Base-by-base conservation (phyloP, 2,113 vertebrate genomes). In the Onychostruthus taczanowskii region DNA sequence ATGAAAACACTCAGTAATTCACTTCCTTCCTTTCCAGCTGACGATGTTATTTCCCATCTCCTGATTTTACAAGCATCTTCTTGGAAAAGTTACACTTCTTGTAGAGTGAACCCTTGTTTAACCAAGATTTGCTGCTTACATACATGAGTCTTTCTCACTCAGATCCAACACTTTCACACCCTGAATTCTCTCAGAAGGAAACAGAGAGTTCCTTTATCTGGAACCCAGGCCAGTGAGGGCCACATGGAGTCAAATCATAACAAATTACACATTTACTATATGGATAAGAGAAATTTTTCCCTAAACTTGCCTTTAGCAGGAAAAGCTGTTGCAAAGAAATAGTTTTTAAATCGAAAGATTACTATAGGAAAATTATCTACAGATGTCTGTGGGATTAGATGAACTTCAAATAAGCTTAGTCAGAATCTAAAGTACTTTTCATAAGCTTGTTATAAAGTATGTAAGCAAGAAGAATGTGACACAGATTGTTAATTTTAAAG, bases 1-100 rank as follows among this genome's bases (percentile, higher is more conserved):
- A 43, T 44, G 62, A 70, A 56, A 84, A 30, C 24, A 55, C 35
- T 50, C 43, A 43, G 75, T 70, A 66, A 85, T n/a, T 76, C 11
- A 41, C 33, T 79, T 95, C 47, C 81, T 93, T 84, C 4, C 2
- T 58, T 59, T 84, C n/a, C 59, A 80, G 50, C 63, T 59, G 77
- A 76, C 0, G 0, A 61, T 0, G 0, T 41, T 76, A 66, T 47
- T 80, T 94, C 50, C n/a, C 8, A 35, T n/a, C 63, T 86, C 37
- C 76, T 44, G 47, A 74, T 66, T 67, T 66, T 75, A 75, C 72
- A 90, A 66, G 44, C 59, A 50, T 66, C 41, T 58, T 52, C n/a
- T 73, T 55, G 67, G 35, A 58, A 27, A 85, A 53, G 27, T 50
- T 24, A 37, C 20, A 50, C 22, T 74, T 55, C 22, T 74, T 55